These are phyloP conservation scores for Hoplodrina blanda DNA, from an alignment of 2,888 invertebrate species.

Conservation along the genomic window DNA sequence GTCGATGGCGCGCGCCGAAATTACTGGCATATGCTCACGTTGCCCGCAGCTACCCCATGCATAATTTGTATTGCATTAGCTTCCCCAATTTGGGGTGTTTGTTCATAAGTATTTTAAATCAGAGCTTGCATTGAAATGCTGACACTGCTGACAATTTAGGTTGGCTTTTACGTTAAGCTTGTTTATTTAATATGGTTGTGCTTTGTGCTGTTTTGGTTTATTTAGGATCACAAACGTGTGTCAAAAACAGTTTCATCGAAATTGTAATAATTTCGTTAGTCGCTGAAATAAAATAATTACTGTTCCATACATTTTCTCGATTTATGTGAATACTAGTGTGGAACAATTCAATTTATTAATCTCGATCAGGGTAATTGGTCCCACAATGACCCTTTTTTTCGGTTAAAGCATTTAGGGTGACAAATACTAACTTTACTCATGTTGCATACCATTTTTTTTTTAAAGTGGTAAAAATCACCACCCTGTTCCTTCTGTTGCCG, in stretches of 20 bases:
- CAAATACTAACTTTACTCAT: no score
- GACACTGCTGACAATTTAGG: slow-evolving; percentile 33
- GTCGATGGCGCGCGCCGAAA: slow-evolving; percentile 49
- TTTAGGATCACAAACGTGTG: neutral
- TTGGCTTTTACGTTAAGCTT: slow-evolving; percentile 33
- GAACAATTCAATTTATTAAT: no score
- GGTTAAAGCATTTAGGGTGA: no score
- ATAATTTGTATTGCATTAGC: slow-evolving; percentile 57
- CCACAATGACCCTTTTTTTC: no score
- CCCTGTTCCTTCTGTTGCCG: no score
- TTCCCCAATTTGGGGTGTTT: slow-evolving; percentile 49
- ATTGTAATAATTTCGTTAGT: neutral
- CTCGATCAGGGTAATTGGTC: no score
- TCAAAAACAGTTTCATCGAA: slow-evolving; percentile 2
- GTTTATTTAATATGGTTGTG: slow-evolving; percentile 37
- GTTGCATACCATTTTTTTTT: no score
- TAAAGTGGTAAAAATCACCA: no score
- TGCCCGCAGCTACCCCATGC: slow-evolving; percentile 53
- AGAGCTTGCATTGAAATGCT: slow-evolving; percentile 40
- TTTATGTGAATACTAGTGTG: no score
- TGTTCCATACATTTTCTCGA: no score
- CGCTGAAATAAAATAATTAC: neutral
- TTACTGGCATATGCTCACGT: slow-evolving; percentile 51
- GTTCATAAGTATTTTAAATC: slow-evolving; percentile 57
- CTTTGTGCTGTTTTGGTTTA: slow-evolving; percentile 18